Base-by-base conservation (phyloP, 1,140 invertebrate genomes). In the Palaemon carinicauda region DNA sequence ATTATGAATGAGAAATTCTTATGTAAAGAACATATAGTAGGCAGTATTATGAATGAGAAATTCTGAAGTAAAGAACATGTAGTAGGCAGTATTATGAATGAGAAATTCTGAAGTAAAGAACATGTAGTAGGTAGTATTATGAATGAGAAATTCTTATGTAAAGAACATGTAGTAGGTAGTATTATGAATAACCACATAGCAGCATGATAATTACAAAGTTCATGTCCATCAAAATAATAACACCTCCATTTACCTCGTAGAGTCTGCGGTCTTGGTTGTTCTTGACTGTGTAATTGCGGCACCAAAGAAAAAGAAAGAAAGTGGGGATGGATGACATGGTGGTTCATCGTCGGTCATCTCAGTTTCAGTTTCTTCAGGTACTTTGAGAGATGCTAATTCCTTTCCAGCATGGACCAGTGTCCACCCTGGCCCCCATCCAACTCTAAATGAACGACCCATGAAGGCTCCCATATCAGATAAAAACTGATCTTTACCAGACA, bases 371-470 rank as follows among this genome's bases (percentile, higher is more conserved):
- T 19, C 71, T 12, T 69, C 80, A 5, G 51, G 53, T 9, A 50
- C 71, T 2, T n/a, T 19, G 9, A 53, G 21, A 53, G 78, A 50
- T 1, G 81, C 71, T 14, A 89, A 50, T 12, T n/a, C n/a, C 9
- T 65, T 65, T 12, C 86, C 89, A 54, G 71, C 73, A 51, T 89
- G 88, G 7, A 93, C 92, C 10, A 97, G 89, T 0, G 93, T 93
- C 87, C 94, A 93, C n/a, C 92, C 93, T 1, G 94, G 94, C 0
- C 94, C 94, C 95, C 96, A 97, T 0, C 95, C 95, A 0, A 95
- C 93, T 89, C 95, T 94, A 85, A 95, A 95, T 80, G 94, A 94
- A 3, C 95, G 93, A 1, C 95, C 94, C 92, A 94, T 95, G 84
- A 92, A 92, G 24, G 90, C 91, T 77, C 91, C 94, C 85, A 94